Conservation (phyloP, 1,140 invertebrate species). For the Dendroctonus ponderosae region DNA sequence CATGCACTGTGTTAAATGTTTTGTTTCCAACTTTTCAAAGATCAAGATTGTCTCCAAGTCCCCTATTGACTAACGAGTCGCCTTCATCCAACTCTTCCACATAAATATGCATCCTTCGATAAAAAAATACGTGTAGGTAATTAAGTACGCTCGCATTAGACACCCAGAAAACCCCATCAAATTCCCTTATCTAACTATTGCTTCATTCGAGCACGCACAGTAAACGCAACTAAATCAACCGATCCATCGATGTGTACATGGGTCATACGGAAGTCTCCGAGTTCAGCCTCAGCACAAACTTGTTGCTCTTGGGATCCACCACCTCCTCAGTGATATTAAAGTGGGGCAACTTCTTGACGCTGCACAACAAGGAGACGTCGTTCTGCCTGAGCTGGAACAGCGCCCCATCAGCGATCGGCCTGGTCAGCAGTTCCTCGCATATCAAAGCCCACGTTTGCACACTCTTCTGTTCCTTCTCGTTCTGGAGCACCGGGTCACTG, state of each 20-base stretch:
- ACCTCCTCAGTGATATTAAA: constrained; percentile 94
- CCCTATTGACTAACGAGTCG: no score
- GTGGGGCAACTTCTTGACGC: constrained; percentile 81
- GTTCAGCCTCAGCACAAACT: constrained; percentile 90
- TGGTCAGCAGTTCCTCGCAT: constrained; percentile 83
- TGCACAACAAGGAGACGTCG: constrained; percentile 88
- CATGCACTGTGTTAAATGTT: no score
- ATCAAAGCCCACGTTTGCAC: constrained; percentile 91
- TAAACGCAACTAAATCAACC: constrained; percentile 48
- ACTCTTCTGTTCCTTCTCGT: constrained; percentile 72
- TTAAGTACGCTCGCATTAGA: no score
- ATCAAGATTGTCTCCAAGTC: no score
- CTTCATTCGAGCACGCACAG: background rate
- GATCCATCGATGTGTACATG: constrained; percentile 45
- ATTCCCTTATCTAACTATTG: no score
- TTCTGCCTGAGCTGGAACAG: constrained; percentile 91
- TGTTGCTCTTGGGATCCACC: constrained; percentile 92
- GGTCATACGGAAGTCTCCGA: constrained; percentile 95
- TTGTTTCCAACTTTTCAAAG: no score
- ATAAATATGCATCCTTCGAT: no score
- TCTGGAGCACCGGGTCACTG: constrained; percentile 74
- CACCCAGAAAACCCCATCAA: no score
- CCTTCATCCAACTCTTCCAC: no score
- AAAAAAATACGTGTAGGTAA: no score
- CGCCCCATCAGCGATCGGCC: constrained; percentile 76